Conservation (phyloP, 2,113 vertebrate genomes). For the Varanus komodoensis region DNA sequence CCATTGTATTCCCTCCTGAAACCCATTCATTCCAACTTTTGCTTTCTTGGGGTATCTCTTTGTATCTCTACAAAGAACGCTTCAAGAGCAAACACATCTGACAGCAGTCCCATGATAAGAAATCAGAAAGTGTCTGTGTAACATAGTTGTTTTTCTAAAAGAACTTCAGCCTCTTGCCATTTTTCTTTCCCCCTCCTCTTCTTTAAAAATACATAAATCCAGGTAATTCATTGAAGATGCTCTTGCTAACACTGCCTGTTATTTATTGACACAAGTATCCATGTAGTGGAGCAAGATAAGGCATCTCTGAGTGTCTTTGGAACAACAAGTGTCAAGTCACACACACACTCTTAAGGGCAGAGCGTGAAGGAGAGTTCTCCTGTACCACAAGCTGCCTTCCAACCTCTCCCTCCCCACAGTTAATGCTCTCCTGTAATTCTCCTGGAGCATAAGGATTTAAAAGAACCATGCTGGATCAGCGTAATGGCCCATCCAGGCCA, state of each 20-base stretch:
- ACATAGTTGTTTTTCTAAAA: background rate
- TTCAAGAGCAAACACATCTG: background rate
- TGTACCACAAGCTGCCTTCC: too few species aligned
- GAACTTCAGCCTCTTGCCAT: background rate
- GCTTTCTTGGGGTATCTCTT: background rate
- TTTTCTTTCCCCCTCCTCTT: background rate
- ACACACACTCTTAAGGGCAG: background rate
- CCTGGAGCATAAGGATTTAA: too few species aligned
- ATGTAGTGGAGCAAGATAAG: background rate
- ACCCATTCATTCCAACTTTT: background rate
- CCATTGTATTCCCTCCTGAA: fast-evolving
- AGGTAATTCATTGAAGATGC: background rate
- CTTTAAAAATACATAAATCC: background rate
- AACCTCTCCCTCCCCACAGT: too few species aligned
- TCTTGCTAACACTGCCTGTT: constrained; percentile 5
- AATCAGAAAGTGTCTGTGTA: background rate
- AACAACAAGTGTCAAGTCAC: constrained; percentile 1
- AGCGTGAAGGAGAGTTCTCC: background rate
- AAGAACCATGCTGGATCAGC: too few species aligned
- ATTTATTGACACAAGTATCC: constrained; percentile 38
- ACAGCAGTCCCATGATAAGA: background rate
- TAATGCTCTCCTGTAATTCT: background rate
- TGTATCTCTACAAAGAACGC: background rate
- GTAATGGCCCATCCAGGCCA: too few species aligned
- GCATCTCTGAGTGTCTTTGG: background rate